phyloP scores from a whole-genome alignment of 2,888 invertebrate genomes.

The Platycheirus rosarum region DNA sequence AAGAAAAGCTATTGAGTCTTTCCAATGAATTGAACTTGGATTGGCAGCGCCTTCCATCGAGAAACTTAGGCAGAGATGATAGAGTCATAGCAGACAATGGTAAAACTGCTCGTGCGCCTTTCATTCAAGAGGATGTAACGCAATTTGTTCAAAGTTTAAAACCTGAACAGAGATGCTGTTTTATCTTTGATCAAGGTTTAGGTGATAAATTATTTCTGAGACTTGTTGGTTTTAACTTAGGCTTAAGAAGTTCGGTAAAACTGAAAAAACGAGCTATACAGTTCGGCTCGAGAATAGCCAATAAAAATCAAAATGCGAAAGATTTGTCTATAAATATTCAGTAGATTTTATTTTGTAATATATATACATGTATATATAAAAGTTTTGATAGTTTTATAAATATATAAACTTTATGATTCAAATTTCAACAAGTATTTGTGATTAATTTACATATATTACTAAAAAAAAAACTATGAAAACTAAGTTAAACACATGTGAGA shows the following conservation, averaged over 20 bases:
- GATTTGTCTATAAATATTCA: constrained; percentile 85
- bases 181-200: constrained; percentile 86
- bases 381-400: constrained; percentile 59
- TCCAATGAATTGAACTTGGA: constrained; percentile 88
- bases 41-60: constrained; percentile 91
- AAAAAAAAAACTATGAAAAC: constrained; percentile 13
- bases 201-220: constrained; percentile 97
- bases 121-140: constrained; percentile 89
- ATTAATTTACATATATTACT: constrained; percentile 32
- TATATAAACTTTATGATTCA: constrained; percentile 55
- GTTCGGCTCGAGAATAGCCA: constrained; percentile 97
- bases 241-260: constrained; percentile 85
- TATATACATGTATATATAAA: background rate
- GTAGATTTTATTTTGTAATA: constrained; percentile 15
- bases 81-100: constrained; percentile 95
- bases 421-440: constrained; percentile 25
- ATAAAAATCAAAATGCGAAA: constrained; percentile 93
- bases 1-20: constrained; percentile 83
- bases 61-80: constrained; percentile 98
- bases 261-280: constrained; percentile 97
- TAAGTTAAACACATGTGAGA: constrained; percentile 9
- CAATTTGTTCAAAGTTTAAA: constrained; percentile 86
- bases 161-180: constrained; percentile 85
- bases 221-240: constrained; percentile 87
- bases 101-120: constrained; percentile 91